Evolutionary conservation across 1,140 invertebrate genomes (phyloP).

Genomic region (Drosophila nebulosa): DNA sequence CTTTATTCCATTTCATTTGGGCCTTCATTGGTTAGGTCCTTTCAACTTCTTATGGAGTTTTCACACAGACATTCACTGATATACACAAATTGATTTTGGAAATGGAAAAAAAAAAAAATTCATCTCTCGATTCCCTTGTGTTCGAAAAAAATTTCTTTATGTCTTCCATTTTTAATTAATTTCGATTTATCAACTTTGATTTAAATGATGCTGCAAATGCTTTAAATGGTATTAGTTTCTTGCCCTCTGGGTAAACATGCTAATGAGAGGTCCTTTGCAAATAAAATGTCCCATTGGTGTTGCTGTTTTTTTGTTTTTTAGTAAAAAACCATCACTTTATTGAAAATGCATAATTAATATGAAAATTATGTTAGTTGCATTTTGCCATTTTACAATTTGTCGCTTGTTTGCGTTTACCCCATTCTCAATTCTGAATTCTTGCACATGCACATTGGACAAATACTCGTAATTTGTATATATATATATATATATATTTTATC

Average conservation of each 20-base stretch:
- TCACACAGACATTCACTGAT: too few species aligned
- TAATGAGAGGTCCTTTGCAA: not conserved
- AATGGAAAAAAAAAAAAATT: too few species aligned
- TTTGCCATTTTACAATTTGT: slow-evolving; percentile 64
- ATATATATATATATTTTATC: slow-evolving; percentile 15
- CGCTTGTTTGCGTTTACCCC: slow-evolving; percentile 15
- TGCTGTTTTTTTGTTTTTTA: slow-evolving; percentile 43
- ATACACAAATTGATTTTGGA: too few species aligned
- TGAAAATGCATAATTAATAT: slow-evolving; percentile 77
- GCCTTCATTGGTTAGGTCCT: too few species aligned
- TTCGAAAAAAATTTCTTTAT: too few species aligned
- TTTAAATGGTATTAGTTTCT: not conserved
- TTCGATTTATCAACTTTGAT: too few species aligned
- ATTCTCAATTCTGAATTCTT: slow-evolving; percentile 6
- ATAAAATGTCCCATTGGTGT: not conserved
- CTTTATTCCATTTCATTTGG: too few species aligned
- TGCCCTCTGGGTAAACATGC: not conserved
- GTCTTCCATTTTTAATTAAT: too few species aligned
- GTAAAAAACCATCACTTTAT: slow-evolving; percentile 79
- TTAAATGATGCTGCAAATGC: too few species aligned
- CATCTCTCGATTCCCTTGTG: too few species aligned
- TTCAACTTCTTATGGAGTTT: too few species aligned
- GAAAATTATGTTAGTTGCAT: slow-evolving; percentile 73
- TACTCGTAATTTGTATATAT: slow-evolving; percentile 32
- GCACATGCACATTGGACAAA: slow-evolving; percentile 41